These are phyloP conservation scores for Polyodon spathula DNA, from an alignment of 2,113 vertebrate genomes.

Conservation along the genomic window DNA sequence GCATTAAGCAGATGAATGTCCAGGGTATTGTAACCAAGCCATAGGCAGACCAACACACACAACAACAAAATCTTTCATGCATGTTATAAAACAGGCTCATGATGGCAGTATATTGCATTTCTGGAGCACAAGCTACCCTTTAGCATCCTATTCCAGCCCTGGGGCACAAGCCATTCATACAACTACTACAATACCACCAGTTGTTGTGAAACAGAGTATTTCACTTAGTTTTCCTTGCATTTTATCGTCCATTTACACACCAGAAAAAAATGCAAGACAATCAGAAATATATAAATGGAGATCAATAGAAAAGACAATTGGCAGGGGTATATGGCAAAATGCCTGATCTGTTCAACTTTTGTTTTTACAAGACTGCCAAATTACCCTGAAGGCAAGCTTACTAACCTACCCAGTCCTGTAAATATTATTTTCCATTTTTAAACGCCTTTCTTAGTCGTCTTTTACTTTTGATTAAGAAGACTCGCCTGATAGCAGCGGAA, in stretches of 20 bases:
- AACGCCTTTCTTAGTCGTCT: neutral
- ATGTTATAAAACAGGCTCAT: no score
- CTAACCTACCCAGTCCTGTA: neutral
- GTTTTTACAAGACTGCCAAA: neutral
- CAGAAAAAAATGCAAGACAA: neutral
- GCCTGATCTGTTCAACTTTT: neutral
- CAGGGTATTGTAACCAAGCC: neutral
- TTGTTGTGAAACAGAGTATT: no score
- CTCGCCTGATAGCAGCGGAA: neutral
- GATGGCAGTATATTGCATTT: no score
- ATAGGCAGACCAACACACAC: neutral
- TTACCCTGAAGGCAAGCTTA: neutral
- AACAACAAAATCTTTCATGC: no score
- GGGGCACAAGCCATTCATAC: no score
- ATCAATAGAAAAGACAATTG: neutral
- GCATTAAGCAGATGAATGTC: neutral
- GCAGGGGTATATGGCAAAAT: neutral
- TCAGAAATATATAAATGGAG: neutral
- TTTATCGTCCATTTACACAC: neutral
- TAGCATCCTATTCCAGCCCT: no score
- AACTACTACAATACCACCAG: no score
- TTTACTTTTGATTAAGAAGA: neutral
- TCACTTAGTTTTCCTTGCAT: neutral
- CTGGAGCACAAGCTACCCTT: no score
- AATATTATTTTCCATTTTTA: neutral